These are phyloP conservation scores for Hydra vulgaris DNA, from an alignment of 30 jellyfish, hydroid and myxozoan genomes.

Conservation along the genomic window DNA sequence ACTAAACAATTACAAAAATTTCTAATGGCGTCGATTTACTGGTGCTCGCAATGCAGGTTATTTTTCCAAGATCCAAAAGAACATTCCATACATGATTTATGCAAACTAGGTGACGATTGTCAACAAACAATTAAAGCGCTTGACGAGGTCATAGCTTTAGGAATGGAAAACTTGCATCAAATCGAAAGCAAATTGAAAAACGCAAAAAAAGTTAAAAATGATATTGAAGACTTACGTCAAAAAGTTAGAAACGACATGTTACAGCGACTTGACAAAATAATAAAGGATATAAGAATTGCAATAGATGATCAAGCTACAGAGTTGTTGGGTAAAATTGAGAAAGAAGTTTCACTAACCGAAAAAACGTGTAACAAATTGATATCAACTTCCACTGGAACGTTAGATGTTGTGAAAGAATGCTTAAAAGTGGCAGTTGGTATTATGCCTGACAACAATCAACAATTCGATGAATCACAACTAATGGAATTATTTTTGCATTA, in stretches of 20 bases:
- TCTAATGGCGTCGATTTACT: neutral
- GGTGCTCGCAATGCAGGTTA: slow-evolving; percentile 22
- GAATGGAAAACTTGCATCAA: slow-evolving; percentile 1
- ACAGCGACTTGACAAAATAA: slow-evolving; percentile 20
- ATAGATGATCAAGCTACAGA: slow-evolving; percentile 25
- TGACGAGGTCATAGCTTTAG: slow-evolving; percentile 25
- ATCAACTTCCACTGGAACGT: slow-evolving; percentile 11
- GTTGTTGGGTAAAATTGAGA: slow-evolving; percentile 24
- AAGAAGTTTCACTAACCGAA: slow-evolving; percentile 9
- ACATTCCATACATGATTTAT: slow-evolving; percentile 6
- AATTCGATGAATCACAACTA: slow-evolving; percentile 6
- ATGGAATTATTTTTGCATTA: slow-evolving; percentile 1
- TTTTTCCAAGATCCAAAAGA: neutral
- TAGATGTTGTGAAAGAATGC: slow-evolving; percentile 24
- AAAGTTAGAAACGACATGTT: neutral
- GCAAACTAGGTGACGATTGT: slow-evolving; percentile 8
- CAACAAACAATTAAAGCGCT: slow-evolving; percentile 2
- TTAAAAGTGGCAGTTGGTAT: slow-evolving; percentile 17
- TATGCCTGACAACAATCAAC: slow-evolving; percentile 18
- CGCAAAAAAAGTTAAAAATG: slow-evolving; percentile 15
- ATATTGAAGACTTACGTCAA: slow-evolving; percentile 5
- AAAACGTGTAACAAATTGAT: neutral
- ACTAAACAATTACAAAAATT: too few relatives aligned
- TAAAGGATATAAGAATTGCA: slow-evolving; percentile 32
- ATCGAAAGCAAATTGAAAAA: slow-evolving; percentile 17